A percentile compares a stretch with the other conserved stretches of the same genome.
These are phyloP conservation scores for Pachypanchax playfairii DNA, from an alignment of 2,113 vertebrate genomes.

Conservation along the genomic window DNA sequence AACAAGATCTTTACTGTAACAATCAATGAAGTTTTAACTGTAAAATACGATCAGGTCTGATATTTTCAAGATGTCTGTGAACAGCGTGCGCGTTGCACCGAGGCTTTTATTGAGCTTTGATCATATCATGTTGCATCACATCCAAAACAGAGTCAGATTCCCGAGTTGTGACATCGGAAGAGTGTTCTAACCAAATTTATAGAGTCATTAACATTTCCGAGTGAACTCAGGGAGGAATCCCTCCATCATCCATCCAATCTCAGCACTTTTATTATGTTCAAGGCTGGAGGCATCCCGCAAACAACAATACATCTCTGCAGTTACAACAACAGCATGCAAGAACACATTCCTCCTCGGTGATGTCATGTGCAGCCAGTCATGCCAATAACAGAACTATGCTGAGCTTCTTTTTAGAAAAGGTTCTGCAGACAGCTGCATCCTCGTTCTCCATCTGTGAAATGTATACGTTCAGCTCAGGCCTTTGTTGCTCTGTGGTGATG, in stretches of 20 bases:
- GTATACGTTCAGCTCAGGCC: conserved; percentile 37
- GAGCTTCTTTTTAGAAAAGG: conserved; percentile 36
- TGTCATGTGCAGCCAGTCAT: conserved; percentile 49
- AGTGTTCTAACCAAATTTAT: neutral
- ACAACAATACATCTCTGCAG: conserved; percentile 26
- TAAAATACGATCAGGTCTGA: conserved; percentile 11
- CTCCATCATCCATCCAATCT: neutral
- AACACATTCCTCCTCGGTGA: conserved; percentile 49
- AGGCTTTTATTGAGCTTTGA: conserved; percentile 11
- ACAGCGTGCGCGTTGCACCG: neutral
- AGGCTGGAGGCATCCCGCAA: conserved; percentile 3
- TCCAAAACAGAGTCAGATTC: conserved; percentile 21
- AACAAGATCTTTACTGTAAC: conserved; percentile 13
- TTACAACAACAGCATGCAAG: conserved; percentile 15
- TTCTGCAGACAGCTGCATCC: conserved; percentile 51
- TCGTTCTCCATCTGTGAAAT: conserved; percentile 58
- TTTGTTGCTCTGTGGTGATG: conserved; percentile 54
- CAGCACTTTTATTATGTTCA: conserved; percentile 24
- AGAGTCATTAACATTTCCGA: conserved; percentile 8
- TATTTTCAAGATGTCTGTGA: conserved; percentile 29
- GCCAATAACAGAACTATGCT: conserved; percentile 32
- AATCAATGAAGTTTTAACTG: neutral
- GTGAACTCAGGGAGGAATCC: conserved; percentile 8
- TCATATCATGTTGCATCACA: conserved; percentile 17
- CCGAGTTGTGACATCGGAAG: conserved; percentile 22